phyloP scores from a whole-genome alignment of 2,888 invertebrate species.

The Brachylomia viminalis region DNA sequence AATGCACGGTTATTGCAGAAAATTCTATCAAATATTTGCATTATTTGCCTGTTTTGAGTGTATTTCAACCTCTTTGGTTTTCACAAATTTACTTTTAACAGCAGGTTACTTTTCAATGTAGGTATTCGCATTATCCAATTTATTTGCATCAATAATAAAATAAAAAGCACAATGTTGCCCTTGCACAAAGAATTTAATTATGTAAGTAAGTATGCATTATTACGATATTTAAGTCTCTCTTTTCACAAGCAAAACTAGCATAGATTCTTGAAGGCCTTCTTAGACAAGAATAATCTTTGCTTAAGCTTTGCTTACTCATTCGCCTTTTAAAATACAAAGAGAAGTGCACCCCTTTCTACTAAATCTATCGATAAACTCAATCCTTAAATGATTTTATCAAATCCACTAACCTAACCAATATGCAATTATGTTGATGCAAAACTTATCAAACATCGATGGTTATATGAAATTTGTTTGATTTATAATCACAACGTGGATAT shows the following conservation, averaged over 20 bases:
- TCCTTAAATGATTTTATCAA: slow-evolving; percentile 15
- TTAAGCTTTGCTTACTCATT: slow-evolving; percentile 24
- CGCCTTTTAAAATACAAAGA: background rate
- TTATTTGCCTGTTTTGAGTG: background rate
- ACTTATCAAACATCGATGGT: slow-evolving; percentile 9
- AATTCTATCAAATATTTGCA: background rate
- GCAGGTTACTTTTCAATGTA: background rate
- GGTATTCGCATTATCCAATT: background rate
- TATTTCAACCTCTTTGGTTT: slow-evolving; percentile 8
- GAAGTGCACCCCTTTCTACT: background rate
- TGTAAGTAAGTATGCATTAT: background rate
- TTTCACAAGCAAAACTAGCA: slow-evolving; percentile 11
- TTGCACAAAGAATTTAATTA: slow-evolving; percentile 13
- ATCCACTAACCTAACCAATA: slow-evolving; percentile 33
- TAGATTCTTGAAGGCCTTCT: slow-evolving; percentile 4
- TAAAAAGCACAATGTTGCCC: background rate
- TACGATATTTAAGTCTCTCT: background rate
- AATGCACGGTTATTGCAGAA: background rate
- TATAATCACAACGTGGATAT: background rate
- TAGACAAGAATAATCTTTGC: slow-evolving; percentile 26
- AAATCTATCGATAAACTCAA: slow-evolving; percentile 10
- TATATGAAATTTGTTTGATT: slow-evolving; percentile 5
- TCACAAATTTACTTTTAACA: background rate
- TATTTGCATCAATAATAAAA: background rate
- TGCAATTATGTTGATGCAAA: slow-evolving; percentile 30